Evolutionary conservation across 2,113 vertebrate genomes (phyloP), one percentile per base, ranked within the genome.

Genomic region (Noturus placidus): DNA sequence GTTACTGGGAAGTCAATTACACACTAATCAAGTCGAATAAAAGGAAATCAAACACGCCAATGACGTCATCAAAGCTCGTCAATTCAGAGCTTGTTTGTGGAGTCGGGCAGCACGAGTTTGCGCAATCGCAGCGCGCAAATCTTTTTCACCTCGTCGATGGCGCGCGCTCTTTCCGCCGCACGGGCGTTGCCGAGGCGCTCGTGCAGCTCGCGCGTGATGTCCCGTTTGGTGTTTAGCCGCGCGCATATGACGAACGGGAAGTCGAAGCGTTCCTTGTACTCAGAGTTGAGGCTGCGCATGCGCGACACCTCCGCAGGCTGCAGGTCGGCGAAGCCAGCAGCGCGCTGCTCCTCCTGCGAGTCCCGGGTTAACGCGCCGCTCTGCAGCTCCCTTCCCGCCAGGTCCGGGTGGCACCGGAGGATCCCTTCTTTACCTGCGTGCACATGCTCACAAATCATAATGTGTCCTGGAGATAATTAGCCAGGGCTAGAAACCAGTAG

Each of bases 231-330:
- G 90, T 91, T 93, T 91, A 94, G 92, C n/a, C 94, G 94, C 27
- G 94, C 96, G 61, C 96, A 97, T 30, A 97, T 93, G 83, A 97
- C 94, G 17, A 97, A 97, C 5, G 97, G 96, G 91, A 97, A 97
- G 0, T 93, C 95, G 57, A 97, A 97, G 38, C 94, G 95, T 77
- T 89, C 74, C 72, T 96, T 96, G 93, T 97, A 97, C 35, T 91
- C 91, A 2, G 90, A 77, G 90, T 96, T 97, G 77, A 96, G 95
- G 17, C 83, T 87, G 2, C 86, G 50, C 87, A 96, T 91, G 81
- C 59, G 90, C 17, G 61, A 89, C 4, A 77, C 74, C 63, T 97
- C 96, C 0, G 3, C 83, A 0, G 91, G 33, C 70, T 67, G 87
- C 85, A 97, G 92, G n/a, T 87, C 67, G 2, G 92, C 91, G 84